phyloP scores from a whole-genome alignment of 2,113 vertebrate species.

The Melanocharis versteri region DNA sequence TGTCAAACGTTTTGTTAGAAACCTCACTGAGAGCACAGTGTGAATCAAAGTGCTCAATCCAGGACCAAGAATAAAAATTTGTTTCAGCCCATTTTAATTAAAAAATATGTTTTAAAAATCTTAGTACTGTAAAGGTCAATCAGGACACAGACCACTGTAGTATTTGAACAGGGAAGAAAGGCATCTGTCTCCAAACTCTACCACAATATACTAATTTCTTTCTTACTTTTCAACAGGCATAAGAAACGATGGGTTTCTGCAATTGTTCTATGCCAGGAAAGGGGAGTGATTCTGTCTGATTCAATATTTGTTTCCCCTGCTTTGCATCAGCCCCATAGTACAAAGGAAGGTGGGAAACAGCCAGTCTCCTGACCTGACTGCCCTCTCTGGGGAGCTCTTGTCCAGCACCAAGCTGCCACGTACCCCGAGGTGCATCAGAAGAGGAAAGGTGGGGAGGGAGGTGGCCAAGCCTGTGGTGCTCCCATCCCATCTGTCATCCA shows the following conservation, averaged over 20 bases:
- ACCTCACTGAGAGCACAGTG: neutral
- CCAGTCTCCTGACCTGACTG: neutral
- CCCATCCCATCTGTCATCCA: neutral
- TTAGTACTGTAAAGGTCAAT: neutral
- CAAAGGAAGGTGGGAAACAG: neutral
- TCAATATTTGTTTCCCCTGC: neutral
- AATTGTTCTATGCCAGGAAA: neutral
- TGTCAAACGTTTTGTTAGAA: neutral
- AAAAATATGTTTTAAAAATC: neutral
- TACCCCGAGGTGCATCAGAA: neutral
- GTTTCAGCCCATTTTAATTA: neutral
- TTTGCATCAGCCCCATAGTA: neutral
- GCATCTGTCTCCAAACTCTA: neutral
- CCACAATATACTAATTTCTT: neutral
- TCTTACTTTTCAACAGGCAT: neutral
- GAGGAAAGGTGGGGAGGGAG: neutral
- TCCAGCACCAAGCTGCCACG: neutral
- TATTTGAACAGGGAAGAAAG: neutral
- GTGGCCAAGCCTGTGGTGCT: neutral
- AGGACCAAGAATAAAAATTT: neutral
- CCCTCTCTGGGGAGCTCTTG: neutral
- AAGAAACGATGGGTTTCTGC: neutral
- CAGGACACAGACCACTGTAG: neutral
- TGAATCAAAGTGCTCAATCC: neutral
- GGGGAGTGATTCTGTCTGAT: neutral